These are phyloP conservation scores for Caloenas nicobarica DNA, from an alignment of 2,113 vertebrate species.

Conservation along the genomic window DNA sequence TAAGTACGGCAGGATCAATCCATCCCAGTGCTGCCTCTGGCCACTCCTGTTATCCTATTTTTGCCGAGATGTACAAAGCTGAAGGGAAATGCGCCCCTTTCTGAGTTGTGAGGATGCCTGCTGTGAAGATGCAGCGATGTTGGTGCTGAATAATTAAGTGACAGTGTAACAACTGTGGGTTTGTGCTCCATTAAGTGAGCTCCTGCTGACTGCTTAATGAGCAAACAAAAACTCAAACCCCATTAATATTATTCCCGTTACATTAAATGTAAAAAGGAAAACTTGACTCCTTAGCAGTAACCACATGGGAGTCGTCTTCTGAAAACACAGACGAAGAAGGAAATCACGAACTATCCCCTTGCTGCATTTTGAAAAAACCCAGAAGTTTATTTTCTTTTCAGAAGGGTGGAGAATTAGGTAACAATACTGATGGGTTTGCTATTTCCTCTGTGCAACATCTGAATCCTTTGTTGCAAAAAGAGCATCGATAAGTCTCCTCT, in stretches of 20 bases:
- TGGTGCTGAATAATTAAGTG: conserved; percentile 53
- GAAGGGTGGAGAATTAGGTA: neutral
- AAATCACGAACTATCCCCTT: neutral
- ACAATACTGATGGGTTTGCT: neutral
- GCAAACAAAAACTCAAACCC: conserved; percentile 29
- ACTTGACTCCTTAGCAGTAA: neutral
- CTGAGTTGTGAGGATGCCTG: neutral
- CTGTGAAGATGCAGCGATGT: conserved; percentile 48
- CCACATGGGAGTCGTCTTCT: neutral
- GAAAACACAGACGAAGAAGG: neutral
- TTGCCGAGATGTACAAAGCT: neutral
- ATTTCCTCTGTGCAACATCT: neutral
- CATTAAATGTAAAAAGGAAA: conserved; percentile 1
- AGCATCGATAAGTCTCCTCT: neutral
- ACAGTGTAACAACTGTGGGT: conserved; percentile 55
- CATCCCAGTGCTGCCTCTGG: neutral
- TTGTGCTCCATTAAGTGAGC: conserved; percentile 44
- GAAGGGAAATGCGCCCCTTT: neutral
- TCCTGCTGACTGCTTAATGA: conserved; percentile 62
- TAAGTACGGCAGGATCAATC: neutral
- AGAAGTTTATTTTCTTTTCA: neutral
- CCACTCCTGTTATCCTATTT: neutral
- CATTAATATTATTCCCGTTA: conserved; percentile 28
- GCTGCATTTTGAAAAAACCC: neutral
- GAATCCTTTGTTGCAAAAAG: neutral